These are phyloP conservation scores for Caranx melampygus DNA, from an alignment of 2,113 vertebrate genomes.

Conservation along the genomic window DNA sequence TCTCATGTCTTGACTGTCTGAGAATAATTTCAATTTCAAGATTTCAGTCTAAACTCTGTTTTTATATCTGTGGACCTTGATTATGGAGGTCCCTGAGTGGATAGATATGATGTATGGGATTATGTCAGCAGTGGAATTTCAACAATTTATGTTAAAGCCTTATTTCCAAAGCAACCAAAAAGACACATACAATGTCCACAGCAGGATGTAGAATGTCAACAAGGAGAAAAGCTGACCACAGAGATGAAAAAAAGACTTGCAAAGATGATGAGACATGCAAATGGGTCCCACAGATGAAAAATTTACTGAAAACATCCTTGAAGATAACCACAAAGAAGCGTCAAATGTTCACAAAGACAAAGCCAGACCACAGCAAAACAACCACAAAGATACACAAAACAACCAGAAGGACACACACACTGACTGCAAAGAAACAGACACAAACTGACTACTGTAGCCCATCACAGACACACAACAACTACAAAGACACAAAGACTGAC, in stretches of 20 bases:
- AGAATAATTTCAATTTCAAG: neutral
- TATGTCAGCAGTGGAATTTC: neutral
- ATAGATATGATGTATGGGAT: constrained; percentile 20
- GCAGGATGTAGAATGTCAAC: too few relatives aligned
- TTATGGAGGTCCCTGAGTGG: neutral
- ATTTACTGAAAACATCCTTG: too few relatives aligned
- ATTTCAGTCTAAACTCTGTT: neutral
- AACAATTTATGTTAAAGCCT: neutral
- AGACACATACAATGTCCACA: too few relatives aligned
- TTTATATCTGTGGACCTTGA: neutral
- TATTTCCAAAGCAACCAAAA: neutral
- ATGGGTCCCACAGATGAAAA: too few relatives aligned
- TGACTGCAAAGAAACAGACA: too few relatives aligned
- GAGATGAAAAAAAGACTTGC: too few relatives aligned
- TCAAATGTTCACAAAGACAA: too few relatives aligned
- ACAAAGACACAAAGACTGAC: neutral
- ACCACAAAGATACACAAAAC: neutral
- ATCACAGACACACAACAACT: neutral
- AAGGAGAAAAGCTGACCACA: too few relatives aligned
- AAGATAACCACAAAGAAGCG: too few relatives aligned
- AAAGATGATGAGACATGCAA: too few relatives aligned
- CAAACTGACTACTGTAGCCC: too few relatives aligned
- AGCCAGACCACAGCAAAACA: neutral
- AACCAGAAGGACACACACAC: neutral
- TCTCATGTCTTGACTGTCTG: constrained; percentile 3